A percentile compares a stretch with the other conserved stretches of the same genome.
Evolutionary conservation across 2,113 vertebrate species (phyloP).

Genomic region (Prolemur simus): DNA sequence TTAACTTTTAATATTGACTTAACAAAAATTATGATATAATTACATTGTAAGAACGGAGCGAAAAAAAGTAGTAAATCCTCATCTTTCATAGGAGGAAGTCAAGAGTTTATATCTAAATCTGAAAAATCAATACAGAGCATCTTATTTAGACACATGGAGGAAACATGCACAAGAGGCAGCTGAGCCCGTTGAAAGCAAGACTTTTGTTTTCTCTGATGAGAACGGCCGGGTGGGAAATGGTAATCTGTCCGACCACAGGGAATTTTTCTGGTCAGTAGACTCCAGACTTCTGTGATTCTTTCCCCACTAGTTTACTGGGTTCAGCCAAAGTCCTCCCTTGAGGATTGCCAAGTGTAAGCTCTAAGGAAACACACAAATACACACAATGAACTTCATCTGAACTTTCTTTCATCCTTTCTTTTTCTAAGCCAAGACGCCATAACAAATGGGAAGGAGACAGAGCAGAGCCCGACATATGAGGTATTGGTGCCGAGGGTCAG

Average conservation of each 20-base stretch:
- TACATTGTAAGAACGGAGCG: not conserved
- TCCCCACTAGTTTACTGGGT: not conserved
- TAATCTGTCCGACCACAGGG: not conserved
- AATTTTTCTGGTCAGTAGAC: not conserved
- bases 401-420: not conserved
- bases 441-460: not conserved
- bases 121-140: not conserved
- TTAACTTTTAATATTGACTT: not conserved
- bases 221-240: not conserved
- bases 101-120: not conserved
- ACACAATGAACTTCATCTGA: constrained; percentile 33
- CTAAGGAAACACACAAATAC: not conserved
- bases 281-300: not conserved
- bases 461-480: fast-evolving
- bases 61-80: not conserved
- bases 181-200: not conserved
- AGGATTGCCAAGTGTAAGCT: not conserved
- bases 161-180: not conserved
- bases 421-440: not conserved
- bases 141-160: not conserved
- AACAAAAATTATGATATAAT: not conserved
- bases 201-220: not conserved
- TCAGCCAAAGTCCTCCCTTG: constrained; percentile 65
- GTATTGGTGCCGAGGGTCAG: not conserved
- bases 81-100: not conserved